These are phyloP conservation scores for Ptyas mucosa DNA, from an alignment of 2,113 vertebrate genomes.

Conservation along the genomic window DNA sequence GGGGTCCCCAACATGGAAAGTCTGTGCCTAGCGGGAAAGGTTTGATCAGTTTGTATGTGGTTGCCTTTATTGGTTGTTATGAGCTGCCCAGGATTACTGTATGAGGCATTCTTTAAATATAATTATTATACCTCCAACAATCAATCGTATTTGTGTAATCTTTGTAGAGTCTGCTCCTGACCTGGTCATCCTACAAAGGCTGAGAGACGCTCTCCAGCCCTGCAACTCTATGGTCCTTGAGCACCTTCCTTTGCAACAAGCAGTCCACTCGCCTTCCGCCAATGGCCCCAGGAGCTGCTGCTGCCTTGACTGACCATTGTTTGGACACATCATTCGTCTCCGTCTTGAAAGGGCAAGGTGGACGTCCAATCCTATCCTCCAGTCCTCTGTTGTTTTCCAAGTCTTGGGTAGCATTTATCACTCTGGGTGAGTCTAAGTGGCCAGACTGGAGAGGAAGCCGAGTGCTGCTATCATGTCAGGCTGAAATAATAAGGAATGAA, in stretches of 20 bases:
- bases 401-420: not conserved
- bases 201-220: not conserved
- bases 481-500: constrained; percentile 11
- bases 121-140: not conserved
- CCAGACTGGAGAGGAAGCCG: not conserved
- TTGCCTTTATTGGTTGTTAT: not conserved
- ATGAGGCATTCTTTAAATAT: not conserved
- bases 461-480: not conserved
- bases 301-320: not conserved
- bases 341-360: not conserved
- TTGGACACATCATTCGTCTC: accelerated
- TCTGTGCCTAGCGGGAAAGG: not conserved
- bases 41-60: not conserved
- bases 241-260: not conserved
- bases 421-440: not conserved
- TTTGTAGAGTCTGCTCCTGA: not conserved
- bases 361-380: not conserved
- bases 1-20: not conserved
- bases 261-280: not conserved
- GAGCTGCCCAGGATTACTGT: not conserved
- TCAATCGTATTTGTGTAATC: not conserved
- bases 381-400: not conserved
- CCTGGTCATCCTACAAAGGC: not conserved
- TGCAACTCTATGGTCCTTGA: not conserved
- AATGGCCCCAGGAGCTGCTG: not conserved